Conservation (phyloP, 1,140 invertebrate species). For the Drosophila bifasciata region DNA sequence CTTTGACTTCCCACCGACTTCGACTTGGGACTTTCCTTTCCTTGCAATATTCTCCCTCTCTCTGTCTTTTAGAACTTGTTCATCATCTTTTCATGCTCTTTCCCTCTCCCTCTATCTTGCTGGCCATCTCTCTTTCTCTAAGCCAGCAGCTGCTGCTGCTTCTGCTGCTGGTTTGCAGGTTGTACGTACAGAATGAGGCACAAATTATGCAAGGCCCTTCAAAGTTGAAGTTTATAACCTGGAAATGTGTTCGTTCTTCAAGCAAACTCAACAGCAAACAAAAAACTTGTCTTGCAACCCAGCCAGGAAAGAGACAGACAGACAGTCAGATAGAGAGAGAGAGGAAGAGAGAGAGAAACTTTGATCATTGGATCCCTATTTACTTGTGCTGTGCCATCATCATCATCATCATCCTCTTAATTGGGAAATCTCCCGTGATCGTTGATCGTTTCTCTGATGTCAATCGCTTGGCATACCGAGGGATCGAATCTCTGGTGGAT, state of each 20-base stretch:
- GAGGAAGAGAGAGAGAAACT: constrained; percentile 6
- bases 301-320: not conserved
- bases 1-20: constrained; percentile 66
- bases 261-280: constrained; percentile 4
- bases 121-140: not conserved
- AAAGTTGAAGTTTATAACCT: constrained; percentile 30
- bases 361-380: constrained; percentile 1
- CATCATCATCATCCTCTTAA: constrained; percentile 7
- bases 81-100: constrained; percentile 34
- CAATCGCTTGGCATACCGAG: constrained; percentile 3
- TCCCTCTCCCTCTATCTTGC: not conserved
- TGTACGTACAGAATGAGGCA: constrained; percentile 28
- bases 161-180: constrained; percentile 36
- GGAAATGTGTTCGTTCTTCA: constrained; percentile 8
- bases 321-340: not conserved
- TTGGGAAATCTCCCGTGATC: constrained; percentile 14
- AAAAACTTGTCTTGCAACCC: constrained; percentile 8
- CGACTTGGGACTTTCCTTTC: constrained; percentile 32
- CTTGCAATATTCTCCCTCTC: not conserved
- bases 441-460: not conserved
- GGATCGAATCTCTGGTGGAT: no score
- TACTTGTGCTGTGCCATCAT: not conserved
- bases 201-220: constrained; percentile 53
- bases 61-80: constrained; percentile 36
- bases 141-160: constrained; percentile 8